Percentiles rank a stretch among this genome's conserved stretches.
These are phyloP conservation scores for Notarius quadriscutis DNA, from an alignment of 2,113 vertebrate species.

Conservation along the genomic window DNA sequence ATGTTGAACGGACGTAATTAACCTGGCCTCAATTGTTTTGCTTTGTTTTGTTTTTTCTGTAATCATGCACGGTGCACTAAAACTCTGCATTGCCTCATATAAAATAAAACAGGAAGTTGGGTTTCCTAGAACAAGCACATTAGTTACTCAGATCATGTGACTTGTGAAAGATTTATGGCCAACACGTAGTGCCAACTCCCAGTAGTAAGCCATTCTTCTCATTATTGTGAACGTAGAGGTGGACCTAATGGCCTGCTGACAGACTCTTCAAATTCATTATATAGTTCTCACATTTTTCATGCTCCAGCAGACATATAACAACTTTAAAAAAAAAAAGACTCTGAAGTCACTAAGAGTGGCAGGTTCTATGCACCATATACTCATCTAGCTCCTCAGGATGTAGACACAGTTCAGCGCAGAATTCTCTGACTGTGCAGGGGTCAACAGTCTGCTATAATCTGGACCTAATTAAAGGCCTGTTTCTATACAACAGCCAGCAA, in stretches of 20 bases:
- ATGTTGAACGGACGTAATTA: neutral
- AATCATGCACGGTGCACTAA: neutral
- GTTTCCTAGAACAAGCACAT: neutral
- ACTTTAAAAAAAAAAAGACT: neutral
- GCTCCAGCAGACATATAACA: constrained; percentile 8
- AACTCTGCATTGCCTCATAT: neutral
- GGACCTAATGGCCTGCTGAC: constrained; percentile 28
- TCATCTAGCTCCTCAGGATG: neutral
- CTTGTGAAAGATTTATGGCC: constrained; percentile 38
- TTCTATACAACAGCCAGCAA: constrained; percentile 29
- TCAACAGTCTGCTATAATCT: constrained; percentile 17
- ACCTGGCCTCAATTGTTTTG: neutral
- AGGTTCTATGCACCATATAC: neutral
- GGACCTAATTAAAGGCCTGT: constrained; percentile 24
- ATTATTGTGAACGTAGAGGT: constrained; percentile 27
- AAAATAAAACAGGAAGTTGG: constrained; percentile 20
- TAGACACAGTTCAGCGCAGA: neutral
- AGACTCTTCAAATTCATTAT: constrained; percentile 18
- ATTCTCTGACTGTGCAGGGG: neutral
- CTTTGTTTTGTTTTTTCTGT: neutral
- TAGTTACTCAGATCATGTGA: neutral
- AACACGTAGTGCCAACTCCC: constrained; percentile 16
- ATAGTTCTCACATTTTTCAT: constrained; percentile 20
- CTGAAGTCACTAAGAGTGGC: neutral
- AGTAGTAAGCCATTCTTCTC: constrained; percentile 32